These are phyloP conservation scores for Diplodus sargus DNA, from an alignment of 2,797 vertebrate species.

Conservation along the genomic window DNA sequence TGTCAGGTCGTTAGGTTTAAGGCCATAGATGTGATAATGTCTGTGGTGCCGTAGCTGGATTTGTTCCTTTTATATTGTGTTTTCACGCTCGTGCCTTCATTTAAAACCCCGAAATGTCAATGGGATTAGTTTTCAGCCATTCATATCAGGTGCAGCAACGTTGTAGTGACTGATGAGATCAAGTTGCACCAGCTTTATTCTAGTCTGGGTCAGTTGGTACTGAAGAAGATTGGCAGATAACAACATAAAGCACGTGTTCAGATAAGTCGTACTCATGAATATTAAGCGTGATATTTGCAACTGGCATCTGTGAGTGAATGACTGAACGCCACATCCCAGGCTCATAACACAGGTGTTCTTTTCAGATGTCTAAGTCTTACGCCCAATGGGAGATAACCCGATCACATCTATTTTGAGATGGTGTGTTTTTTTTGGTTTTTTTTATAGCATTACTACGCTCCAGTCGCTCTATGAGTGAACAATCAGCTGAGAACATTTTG, in stretches of 20 bases:
- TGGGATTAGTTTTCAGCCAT: background rate
- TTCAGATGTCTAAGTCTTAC: background rate
- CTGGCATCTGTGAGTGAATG: no score
- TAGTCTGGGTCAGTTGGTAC: background rate
- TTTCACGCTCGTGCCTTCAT: background rate
- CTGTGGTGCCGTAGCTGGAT: background rate
- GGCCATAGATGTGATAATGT: slow-evolving; percentile 13
- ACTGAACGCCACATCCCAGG: background rate
- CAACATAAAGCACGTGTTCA: background rate
- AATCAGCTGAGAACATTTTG: background rate
- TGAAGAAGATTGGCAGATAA: background rate
- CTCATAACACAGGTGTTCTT: background rate
- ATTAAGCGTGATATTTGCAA: background rate
- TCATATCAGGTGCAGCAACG: background rate
- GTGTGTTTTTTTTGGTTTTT: background rate
- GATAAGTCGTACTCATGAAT: background rate
- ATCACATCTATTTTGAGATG: background rate
- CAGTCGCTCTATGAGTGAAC: background rate
- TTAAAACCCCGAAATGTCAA: background rate
- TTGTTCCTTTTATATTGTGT: background rate
- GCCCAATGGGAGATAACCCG: no score
- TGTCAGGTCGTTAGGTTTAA: slow-evolving; percentile 6
- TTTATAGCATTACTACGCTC: background rate
- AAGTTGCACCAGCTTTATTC: background rate
- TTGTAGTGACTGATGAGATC: background rate